Conservation (phyloP, 2,113 vertebrate species). For the Emydura subglobosa region DNA sequence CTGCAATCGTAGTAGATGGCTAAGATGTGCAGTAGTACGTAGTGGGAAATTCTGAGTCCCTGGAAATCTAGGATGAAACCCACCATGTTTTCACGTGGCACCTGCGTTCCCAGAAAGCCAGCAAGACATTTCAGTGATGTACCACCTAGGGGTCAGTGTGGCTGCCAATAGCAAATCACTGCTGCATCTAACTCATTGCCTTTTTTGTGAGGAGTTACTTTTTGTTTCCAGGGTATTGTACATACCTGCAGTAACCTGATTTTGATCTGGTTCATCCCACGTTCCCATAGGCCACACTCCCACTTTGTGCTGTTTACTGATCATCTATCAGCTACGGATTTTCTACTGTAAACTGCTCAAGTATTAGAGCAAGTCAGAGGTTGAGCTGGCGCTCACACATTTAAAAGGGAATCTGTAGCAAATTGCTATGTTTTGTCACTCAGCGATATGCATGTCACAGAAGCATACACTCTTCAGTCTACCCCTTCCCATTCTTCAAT, state of each 20-base stretch:
- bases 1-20: not conserved
- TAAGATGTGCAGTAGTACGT: not conserved
- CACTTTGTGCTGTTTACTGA: not conserved
- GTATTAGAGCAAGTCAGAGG: not conserved
- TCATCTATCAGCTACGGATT: not conserved
- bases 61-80: not conserved
- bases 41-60: not conserved
- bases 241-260: conserved; percentile 6
- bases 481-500: not conserved
- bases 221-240: not conserved
- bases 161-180: conserved; percentile 44
- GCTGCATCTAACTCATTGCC: conserved; percentile 9
- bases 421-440: not conserved
- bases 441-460: not conserved
- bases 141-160: not conserved
- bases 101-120: accelerated
- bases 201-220: conserved; percentile 18
- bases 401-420: no score
- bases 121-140: not conserved
- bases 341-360: not conserved
- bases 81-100: not conserved
- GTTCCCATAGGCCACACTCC: not conserved
- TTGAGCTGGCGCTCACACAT: accelerated
- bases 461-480: not conserved
- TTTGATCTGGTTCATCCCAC: not conserved